Base-by-base conservation (phyloP, 2,797 vertebrate genomes). In the Etheostoma nigrum region DNA sequence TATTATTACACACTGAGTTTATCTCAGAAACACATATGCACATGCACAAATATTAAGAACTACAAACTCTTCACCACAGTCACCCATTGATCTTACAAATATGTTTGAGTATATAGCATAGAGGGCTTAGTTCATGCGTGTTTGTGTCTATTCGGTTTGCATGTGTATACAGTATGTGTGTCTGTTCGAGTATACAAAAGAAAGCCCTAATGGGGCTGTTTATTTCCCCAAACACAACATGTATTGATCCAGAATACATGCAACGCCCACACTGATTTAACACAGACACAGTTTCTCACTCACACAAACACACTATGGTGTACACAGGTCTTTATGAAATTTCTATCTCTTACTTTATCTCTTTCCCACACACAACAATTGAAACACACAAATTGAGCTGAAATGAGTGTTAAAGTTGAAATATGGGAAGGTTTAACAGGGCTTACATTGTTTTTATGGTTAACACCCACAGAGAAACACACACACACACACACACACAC, bases 371-470 rank as follows among this genome's bases (percentile, higher is more conserved):
- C 62, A 87, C 79, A 78, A 59, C 64, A 78, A 76, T 72, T 76
- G 61, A 64, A 82, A 80, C 54, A 44, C 74, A 74, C 67, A 89
- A 84, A 85, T 78, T 89, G 77, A 86, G 81, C 72, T 63, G 49
- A 81, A 79, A 82, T 84, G 74, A 75, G 77, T 74, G 77, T 88
- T 84, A 72, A 49, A 79, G 80, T 84, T 81, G 88, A 91, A 90
- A 88, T 88, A 88, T 82, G 60, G 64, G 81, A 58, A 81, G 82
- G 81, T 82, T 91, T 91, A 87, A 82, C 61, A n/a, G 80, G 83
- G 82, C 89, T 93, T 89, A 88, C 66, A 79, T 77, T 84, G 88
- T 87, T 91, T 89, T 90, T 88, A 86, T 86, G 81, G 86, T 80
- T 83, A 77, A 86, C 84, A 76, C 85, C 76, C 81, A 84, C 86